Conservation (phyloP, 2,113 vertebrate species). For the Callorhinus ursinus region DNA sequence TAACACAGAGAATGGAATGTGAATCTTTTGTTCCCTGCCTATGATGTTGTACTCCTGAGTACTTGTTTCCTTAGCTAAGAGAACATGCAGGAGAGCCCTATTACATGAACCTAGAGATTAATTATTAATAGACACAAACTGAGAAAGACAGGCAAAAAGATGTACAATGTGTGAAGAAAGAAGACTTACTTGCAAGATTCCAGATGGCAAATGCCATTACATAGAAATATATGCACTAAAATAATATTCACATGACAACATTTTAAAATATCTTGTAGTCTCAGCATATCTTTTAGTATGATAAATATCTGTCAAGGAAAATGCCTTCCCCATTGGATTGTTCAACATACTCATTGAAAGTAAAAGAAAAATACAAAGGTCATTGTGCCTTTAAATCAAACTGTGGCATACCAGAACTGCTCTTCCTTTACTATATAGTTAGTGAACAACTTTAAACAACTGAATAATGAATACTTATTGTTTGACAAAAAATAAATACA, state of each 20-base stretch:
- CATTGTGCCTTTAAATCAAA: slow-evolving; percentile 50
- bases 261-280: slow-evolving; percentile 78
- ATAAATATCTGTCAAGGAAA: slow-evolving; percentile 64
- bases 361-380: slow-evolving; percentile 39
- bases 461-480: not conserved
- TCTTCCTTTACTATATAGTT: not conserved
- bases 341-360: slow-evolving; percentile 34
- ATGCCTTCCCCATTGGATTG: slow-evolving; percentile 25
- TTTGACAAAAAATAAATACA: not conserved
- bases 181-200: slow-evolving; percentile 47
- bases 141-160: slow-evolving; percentile 61
- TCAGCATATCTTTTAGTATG: slow-evolving; percentile 59
- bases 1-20: slow-evolving; percentile 64
- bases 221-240: slow-evolving; percentile 53
- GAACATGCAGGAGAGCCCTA: slow-evolving; percentile 63
- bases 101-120: slow-evolving; percentile 77
- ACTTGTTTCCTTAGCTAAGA: slow-evolving; percentile 69
- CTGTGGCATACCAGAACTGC: not conserved
- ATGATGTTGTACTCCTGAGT: slow-evolving; percentile 74
- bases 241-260: slow-evolving; percentile 72
- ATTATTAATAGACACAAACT: slow-evolving; percentile 77
- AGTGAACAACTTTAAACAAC: not conserved
- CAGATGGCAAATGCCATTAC: slow-evolving; percentile 77
- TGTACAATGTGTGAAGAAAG: not conserved
- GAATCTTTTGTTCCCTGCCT: slow-evolving; percentile 79